Conservation (phyloP, 2,888 invertebrate genomes). For the Amblyteles armatorius region DNA sequence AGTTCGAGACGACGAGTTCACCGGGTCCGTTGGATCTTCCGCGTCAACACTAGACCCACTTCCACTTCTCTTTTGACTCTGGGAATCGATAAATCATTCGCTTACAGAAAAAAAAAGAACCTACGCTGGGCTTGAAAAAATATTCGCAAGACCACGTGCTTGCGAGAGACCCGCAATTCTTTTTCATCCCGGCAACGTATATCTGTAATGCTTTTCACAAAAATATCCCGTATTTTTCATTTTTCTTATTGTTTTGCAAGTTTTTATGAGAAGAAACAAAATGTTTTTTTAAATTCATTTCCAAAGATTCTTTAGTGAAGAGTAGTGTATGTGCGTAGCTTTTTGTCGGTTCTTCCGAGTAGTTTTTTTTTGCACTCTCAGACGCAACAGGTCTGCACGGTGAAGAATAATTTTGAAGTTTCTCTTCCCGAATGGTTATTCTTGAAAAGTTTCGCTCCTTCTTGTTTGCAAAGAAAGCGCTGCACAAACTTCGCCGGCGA, state of each 20-base stretch:
- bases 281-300: too few species aligned
- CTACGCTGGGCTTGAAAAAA: not conserved
- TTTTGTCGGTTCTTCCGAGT: not conserved
- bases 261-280: not conserved
- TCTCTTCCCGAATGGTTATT: not conserved
- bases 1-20: slow-evolving; percentile 34
- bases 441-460: not conserved
- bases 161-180: too few species aligned
- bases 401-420: slow-evolving; percentile 5
- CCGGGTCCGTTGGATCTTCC: slow-evolving; percentile 29
- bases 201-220: too few species aligned
- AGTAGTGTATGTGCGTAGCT: not conserved
- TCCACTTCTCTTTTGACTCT: not conserved
- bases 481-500: not conserved
- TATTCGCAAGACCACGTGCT: not conserved
- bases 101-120: not conserved
- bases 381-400: slow-evolving; percentile 20
- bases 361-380: not conserved
- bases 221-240: not conserved
- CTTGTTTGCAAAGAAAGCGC: not conserved
- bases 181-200: too few species aligned
- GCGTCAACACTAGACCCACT: slow-evolving; percentile 14
- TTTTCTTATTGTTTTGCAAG: too few species aligned
- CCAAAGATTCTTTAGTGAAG: too few species aligned
- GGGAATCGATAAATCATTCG: slow-evolving; percentile 9